A percentile compares a stretch with the other conserved stretches of the same genome.
phyloP scores from a whole-genome alignment of 1,140 invertebrate species.

The Arion vulgaris region DNA sequence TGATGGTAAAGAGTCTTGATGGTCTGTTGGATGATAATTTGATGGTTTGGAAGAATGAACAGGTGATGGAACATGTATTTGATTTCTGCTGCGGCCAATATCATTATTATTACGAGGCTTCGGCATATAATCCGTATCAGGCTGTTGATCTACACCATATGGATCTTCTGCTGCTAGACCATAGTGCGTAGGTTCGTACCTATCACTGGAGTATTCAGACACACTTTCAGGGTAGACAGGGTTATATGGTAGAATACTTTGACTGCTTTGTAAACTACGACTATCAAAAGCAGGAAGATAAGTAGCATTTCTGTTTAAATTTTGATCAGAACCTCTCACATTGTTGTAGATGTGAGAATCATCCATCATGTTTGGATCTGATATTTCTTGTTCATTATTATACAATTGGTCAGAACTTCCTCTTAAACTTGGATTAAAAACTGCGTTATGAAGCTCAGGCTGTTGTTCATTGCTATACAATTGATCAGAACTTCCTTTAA shows the following conservation, averaged over 20 bases:
- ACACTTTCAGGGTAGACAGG: not conserved
- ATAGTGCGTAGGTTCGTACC: conserved; percentile 29
- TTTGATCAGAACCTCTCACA: not conserved
- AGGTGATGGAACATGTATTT: not conserved
- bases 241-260: conserved; percentile 2
- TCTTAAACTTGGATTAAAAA: not conserved
- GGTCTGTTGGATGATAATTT: not conserved
- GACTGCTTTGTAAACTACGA: not conserved
- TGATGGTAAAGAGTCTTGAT: not conserved
- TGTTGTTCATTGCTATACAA: conserved; percentile 1
- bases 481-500: not conserved
- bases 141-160: conserved; percentile 22
- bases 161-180: not conserved
- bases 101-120: not conserved
- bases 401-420: not conserved
- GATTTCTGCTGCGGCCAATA: conserved; percentile 2
- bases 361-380: not conserved
- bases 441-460: not conserved
- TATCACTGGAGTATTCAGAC: conserved; percentile 14
- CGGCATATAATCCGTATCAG: conserved; percentile 25
- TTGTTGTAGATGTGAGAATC: not conserved
- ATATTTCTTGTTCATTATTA: conserved; percentile 3
- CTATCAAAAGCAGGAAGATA: conserved; percentile 13
- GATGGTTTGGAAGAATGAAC: too few relatives aligned
- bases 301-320: not conserved